Conservation (phyloP, 2,113 vertebrate genomes). For the Nyctereutes procyonoides region DNA sequence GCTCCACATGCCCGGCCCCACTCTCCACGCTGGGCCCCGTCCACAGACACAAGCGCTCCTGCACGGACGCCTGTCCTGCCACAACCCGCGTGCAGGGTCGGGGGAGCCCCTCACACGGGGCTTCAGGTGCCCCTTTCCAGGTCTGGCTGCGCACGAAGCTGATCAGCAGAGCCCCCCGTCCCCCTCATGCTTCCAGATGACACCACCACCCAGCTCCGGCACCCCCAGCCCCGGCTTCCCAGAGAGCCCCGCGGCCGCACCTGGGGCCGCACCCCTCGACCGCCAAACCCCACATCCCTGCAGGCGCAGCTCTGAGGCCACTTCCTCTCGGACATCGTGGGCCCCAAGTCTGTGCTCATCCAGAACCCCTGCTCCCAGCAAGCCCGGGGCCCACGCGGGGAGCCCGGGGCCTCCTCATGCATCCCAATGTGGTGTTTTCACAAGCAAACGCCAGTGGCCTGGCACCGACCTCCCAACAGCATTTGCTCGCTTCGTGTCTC, state of each 20-base stretch:
- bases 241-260: not conserved
- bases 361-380: not conserved
- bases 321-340: not conserved
- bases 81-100: not conserved
- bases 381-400: accelerated
- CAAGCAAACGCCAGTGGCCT: not conserved
- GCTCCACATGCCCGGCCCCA: not conserved
- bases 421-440: not conserved
- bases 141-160: too few relatives aligned
- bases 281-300: not conserved
- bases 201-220: too few relatives aligned
- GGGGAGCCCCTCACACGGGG: not conserved
- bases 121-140: not conserved
- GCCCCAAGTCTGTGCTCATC: not conserved
- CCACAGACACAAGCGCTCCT: not conserved
- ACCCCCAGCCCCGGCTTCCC: not conserved
- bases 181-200: not conserved
- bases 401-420: not conserved
- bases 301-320: accelerated
- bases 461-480: accelerated
- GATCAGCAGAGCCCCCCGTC: too few relatives aligned
- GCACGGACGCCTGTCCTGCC: not conserved
- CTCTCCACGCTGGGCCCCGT: not conserved
- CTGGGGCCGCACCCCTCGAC: too few relatives aligned
- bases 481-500: not conserved